Base-by-base conservation (phyloP, 2,113 vertebrate genomes). In the Macquaria australasica region DNA sequence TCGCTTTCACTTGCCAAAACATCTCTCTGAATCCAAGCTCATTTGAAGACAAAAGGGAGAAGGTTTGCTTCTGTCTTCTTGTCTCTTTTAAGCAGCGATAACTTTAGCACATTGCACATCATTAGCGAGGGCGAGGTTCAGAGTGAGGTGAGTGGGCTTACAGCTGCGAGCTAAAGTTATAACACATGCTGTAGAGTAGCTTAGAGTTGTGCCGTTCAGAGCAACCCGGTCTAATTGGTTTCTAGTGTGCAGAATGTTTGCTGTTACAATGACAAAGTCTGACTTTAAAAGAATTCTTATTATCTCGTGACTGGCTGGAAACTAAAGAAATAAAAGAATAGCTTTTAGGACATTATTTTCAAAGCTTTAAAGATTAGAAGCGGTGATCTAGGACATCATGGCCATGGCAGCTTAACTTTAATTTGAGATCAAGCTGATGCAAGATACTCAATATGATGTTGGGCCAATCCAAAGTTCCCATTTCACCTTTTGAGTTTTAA, bases 401-500 rank as follows among this genome's bases (percentile, higher is more conserved):
- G 72, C 31, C 63, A 11, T 14, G 25, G 28, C 16, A 48, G 45
- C 55, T 58, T 64, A 16, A n/a, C 53, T 79, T 58, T 56, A 37
- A 58, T 81, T 43, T 74, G 2, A 16, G 37, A 70, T 74, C 56
- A 77, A 63, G 20, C 18, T 41, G 31, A 43, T 55, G 48, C 34
- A 20, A 59, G 56, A 73, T 37, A 50, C 51, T 88, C 43, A 67
- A 79, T 84, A 41, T 31, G 50, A 76, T 59, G 66, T 75, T 16
- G 41, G 55, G 50, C 64, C 51, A 25, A 83, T 68, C 60, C 64
- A 79, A 72, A 86, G 78, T 60, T 86, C 81, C 74, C 39, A 16
- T 84, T 90, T 91, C 76, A 92, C 83, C 91, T 91, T 87, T 87
- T 88, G 77, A 71, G 77, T 88, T 90, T 87, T 82, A 91, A 93